phyloP scores from a whole-genome alignment of 1,140 invertebrate genomes.

The Octopus bimaculoides region DNA sequence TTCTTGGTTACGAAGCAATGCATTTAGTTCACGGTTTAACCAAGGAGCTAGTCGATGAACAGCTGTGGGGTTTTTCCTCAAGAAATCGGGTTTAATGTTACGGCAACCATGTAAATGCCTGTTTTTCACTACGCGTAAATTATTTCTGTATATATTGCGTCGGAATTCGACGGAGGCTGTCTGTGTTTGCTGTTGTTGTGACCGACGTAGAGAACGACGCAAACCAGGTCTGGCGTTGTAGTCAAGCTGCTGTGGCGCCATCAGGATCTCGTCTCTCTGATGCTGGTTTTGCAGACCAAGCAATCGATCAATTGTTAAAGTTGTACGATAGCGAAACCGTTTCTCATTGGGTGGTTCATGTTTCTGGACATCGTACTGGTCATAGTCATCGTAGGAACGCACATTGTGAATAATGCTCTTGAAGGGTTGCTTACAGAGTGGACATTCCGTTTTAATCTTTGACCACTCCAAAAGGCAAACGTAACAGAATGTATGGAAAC shows the following conservation, averaged over 20 bases:
- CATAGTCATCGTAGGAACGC: conserved; percentile 80
- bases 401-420: conserved; percentile 91
- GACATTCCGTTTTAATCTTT: conserved; percentile 91
- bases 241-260: background rate
- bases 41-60: conserved; percentile 80
- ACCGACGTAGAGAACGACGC: background rate
- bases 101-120: conserved; percentile 24
- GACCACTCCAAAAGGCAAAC: conserved; percentile 90
- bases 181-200: conserved; percentile 15
- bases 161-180: conserved; percentile 60
- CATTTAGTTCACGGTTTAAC: conserved; percentile 81
- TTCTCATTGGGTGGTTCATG: conserved; percentile 17
- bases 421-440: conserved; percentile 88
- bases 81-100: conserved; percentile 67
- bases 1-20: conserved; percentile 63
- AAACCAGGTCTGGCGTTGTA: background rate
- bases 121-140: conserved; percentile 69
- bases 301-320: conserved; percentile 38
- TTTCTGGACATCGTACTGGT: conserved; percentile 71
- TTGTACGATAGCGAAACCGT: conserved; percentile 36
- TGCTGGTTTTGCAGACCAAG: background rate
- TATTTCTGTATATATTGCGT: conserved; percentile 73
- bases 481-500: conserved; percentile 92
- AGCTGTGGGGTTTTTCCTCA: conserved; percentile 73
- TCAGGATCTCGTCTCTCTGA: conserved; percentile 29